Conservation (phyloP, 2,113 vertebrate species). For the Cisticola juncidis region DNA sequence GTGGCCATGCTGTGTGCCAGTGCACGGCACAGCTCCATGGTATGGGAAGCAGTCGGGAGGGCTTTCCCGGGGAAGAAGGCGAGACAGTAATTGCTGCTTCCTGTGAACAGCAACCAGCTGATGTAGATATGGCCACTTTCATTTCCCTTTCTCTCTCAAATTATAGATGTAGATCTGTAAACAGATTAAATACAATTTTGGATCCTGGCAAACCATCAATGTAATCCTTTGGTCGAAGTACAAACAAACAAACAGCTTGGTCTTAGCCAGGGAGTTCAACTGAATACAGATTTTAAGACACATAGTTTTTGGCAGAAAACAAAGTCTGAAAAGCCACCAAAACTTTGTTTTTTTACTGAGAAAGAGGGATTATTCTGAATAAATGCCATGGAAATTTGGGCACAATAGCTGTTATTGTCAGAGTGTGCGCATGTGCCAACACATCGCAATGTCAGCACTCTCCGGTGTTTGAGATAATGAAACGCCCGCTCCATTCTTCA, state of each 20-base stretch:
- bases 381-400: not conserved
- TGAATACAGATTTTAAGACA: not conserved
- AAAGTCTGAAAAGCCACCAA: not conserved
- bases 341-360: not conserved
- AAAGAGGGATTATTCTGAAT: not conserved
- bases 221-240: slow-evolving; percentile 5
- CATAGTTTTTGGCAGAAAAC: not conserved
- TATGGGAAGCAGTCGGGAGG: rapidly evolving
- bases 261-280: not conserved
- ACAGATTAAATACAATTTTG: not conserved
- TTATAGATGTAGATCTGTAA: not conserved
- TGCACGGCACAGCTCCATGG: rapidly evolving
- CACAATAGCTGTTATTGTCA: not conserved
- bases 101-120: not conserved
- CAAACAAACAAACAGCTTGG: not conserved
- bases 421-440: not conserved
- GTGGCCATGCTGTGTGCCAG: not conserved
- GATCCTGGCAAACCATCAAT: not conserved
- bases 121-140: not conserved
- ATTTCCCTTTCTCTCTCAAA: slow-evolving; percentile 16
- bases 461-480: not conserved
- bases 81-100: not conserved
- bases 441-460: not conserved
- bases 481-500: not conserved
- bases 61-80: not conserved